Evolutionary conservation across 1,140 invertebrate genomes (phyloP).

Genomic region (Drosophila lini): DNA sequence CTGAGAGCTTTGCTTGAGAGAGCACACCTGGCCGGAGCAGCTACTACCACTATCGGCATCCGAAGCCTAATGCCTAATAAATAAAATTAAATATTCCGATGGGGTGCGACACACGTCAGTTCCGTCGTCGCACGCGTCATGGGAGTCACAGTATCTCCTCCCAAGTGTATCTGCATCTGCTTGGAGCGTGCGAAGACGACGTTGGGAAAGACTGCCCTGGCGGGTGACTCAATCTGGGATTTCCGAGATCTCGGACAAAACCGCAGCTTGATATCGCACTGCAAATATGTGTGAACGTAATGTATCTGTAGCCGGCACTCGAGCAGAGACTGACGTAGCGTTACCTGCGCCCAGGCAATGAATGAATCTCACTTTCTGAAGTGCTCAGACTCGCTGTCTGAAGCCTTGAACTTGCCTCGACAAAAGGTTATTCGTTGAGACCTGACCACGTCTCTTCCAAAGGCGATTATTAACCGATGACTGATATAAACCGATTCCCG

Average conservation of each 20-base stretch:
- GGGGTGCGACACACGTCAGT: slow-evolving; percentile 40
- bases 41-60: background rate
- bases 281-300: slow-evolving; percentile 12
- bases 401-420: slow-evolving; percentile 28
- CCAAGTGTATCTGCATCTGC: background rate
- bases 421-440: background rate
- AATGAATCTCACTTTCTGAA: slow-evolving; percentile 19
- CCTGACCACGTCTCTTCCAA: background rate
- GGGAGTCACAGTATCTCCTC: slow-evolving; percentile 21
- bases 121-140: slow-evolving; percentile 65
- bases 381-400: slow-evolving; percentile 1
- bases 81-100: slow-evolving; percentile 29
- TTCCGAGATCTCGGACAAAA: slow-evolving; percentile 40
- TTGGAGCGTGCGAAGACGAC: slow-evolving; percentile 25
- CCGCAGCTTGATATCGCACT: slow-evolving; percentile 36
- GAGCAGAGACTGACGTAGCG: slow-evolving; percentile 24
- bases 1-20: slow-evolving; percentile 22
- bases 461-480: slow-evolving; percentile 8
- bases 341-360: slow-evolving; percentile 9
- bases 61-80: slow-evolving; percentile 4
- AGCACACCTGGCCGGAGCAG: slow-evolving; percentile 12
- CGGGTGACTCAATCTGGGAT: slow-evolving; percentile 58
- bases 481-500: slow-evolving; percentile 12
- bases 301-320: slow-evolving; percentile 18
- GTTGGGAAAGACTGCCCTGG: slow-evolving; percentile 52